Evolutionary conservation across 2,797 vertebrate genomes (phyloP).

Genomic region (Tragopan temminckii): DNA sequence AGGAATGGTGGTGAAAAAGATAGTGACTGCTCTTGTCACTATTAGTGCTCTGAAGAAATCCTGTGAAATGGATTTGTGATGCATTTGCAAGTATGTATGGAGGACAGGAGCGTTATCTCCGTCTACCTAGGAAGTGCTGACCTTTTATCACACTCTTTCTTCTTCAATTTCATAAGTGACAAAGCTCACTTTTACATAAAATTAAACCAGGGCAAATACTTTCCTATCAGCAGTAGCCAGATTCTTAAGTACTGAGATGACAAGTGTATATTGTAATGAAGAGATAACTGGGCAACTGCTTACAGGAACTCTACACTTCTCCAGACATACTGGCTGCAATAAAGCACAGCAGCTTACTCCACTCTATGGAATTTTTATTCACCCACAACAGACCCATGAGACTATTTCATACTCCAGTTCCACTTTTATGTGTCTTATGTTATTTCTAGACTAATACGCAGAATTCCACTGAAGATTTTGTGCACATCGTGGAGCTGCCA

Average conservation of each 20-base stretch:
- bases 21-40: background rate
- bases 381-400: background rate
- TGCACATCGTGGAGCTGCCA: background rate
- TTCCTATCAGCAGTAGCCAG: background rate
- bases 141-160: background rate
- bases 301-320: background rate
- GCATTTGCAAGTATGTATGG: background rate
- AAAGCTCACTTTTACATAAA: background rate
- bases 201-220: background rate
- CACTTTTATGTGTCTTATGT: background rate
- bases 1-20: background rate
- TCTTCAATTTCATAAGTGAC: background rate
- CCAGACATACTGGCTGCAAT: background rate
- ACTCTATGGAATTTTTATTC: background rate
- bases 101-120: background rate
- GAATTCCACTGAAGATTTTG: constrained; percentile 25
- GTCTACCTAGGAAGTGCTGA: background rate
- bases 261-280: background rate
- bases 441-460: constrained; percentile 10
- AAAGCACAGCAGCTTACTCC: background rate
- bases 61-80: background rate
- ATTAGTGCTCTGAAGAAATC: background rate
- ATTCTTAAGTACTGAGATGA: background rate
- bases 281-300: background rate
- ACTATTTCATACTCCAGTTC: background rate